phyloP scores from a whole-genome alignment of 2,797 vertebrate species.

The Gadopsis marmoratus region DNA sequence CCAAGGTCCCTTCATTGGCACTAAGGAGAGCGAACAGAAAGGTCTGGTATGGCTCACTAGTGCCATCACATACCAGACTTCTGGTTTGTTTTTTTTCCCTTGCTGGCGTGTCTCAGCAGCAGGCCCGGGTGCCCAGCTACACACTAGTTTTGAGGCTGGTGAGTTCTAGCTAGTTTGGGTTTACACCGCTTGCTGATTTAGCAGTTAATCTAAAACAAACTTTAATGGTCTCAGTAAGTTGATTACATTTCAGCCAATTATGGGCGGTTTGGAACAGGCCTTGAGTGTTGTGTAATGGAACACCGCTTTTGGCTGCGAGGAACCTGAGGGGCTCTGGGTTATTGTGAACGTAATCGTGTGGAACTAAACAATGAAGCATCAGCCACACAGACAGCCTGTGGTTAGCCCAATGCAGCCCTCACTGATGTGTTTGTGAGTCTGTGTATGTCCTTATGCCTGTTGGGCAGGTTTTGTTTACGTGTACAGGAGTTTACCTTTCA shows the following conservation, averaged over 20 bases:
- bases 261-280: conserved; percentile 62
- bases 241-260: conserved; percentile 77
- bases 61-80: conserved; percentile 28
- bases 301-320: conserved; percentile 67
- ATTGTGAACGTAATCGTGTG: conserved; percentile 80
- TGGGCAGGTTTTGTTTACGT: conserved; percentile 35
- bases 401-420: conserved; percentile 41
- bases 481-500: conserved; percentile 25
- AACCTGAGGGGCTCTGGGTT: conserved; percentile 71
- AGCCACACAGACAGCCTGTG: conserved; percentile 60
- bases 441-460: conserved; percentile 32
- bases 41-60: conserved; percentile 41
- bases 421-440: conserved; percentile 29
- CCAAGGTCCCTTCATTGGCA: conserved; percentile 61
- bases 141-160: neutral
- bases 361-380: conserved; percentile 78
- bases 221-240: conserved; percentile 58
- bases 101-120: conserved; percentile 18
- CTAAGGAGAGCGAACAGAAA: conserved; percentile 54
- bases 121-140: conserved; percentile 25
- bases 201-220: conserved; percentile 64
- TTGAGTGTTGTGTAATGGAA: conserved; percentile 64
- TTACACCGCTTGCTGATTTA: conserved; percentile 42
- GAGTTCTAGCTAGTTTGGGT: conserved; percentile 31
- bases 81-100: conserved; percentile 14